Evolutionary conservation across 2,888 invertebrate species (phyloP).

Genomic region (Dexiosoma caninum): DNA sequence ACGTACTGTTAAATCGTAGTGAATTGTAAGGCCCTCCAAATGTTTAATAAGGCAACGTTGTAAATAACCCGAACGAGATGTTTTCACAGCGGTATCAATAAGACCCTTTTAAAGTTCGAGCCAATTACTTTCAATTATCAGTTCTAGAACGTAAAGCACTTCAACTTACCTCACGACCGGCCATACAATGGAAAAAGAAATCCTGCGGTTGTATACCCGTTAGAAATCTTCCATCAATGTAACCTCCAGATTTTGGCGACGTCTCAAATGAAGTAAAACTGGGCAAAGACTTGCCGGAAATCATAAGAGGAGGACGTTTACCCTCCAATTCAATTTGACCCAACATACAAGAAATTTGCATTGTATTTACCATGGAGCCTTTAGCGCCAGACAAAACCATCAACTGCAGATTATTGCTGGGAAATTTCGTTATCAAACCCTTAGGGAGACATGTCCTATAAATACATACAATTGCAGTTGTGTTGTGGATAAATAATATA

Average conservation of each 20-base stretch:
- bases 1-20: constrained; percentile 96
- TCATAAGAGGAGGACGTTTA: constrained; percentile 95
- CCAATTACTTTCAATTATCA: neutral
- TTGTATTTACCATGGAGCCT: constrained; percentile 97
- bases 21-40: constrained; percentile 94
- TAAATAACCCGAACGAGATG: constrained; percentile 97
- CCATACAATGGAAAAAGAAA: constrained; percentile 99
- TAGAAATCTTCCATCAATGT: constrained; percentile 96
- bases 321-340: constrained; percentile 99
- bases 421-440: constrained; percentile 92
- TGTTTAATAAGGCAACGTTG: constrained; percentile 98
- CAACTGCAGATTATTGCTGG: constrained; percentile 96
- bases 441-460: constrained; percentile 86
- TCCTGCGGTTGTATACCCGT: constrained; percentile 99
- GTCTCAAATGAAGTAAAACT: constrained; percentile 93
- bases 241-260: constrained; percentile 95
- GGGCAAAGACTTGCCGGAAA: constrained; percentile 90
- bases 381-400: constrained; percentile 99
- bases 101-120: constrained; percentile 83
- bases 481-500: neutral
- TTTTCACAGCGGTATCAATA: constrained; percentile 99
- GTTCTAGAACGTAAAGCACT: too few species aligned
- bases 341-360: constrained; percentile 98
- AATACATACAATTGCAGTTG: neutral
- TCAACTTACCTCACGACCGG: constrained; percentile 91